These are phyloP conservation scores for Amblyjoppa fuscipennis DNA, from an alignment of 2,888 invertebrate species.

Conservation along the genomic window DNA sequence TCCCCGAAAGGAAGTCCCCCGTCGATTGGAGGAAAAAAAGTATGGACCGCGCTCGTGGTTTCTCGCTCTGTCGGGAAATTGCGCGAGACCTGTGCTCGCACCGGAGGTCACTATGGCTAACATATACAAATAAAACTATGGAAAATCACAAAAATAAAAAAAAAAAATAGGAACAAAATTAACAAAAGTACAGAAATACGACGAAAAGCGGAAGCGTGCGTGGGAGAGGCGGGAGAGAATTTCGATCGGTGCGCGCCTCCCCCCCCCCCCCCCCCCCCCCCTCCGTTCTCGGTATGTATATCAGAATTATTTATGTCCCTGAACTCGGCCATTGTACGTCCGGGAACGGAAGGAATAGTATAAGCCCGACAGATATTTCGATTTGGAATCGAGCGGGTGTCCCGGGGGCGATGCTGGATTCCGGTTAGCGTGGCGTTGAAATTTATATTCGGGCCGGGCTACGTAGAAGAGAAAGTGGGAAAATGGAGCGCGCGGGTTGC, in stretches of 20 bases:
- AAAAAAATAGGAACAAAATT: slow-evolving; percentile 12
- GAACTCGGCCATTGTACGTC: slow-evolving; percentile 55
- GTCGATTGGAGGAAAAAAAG: slow-evolving; percentile 29
- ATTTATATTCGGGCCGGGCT: slow-evolving; percentile 63
- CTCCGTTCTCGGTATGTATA: slow-evolving; percentile 1
- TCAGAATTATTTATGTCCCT: slow-evolving; percentile 70
- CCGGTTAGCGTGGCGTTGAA: slow-evolving; percentile 62
- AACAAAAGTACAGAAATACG: slow-evolving; percentile 1
- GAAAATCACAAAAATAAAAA: neutral
- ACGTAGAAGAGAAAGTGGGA: slow-evolving; percentile 48
- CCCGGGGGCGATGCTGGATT: slow-evolving; percentile 54
- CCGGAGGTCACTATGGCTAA: neutral
- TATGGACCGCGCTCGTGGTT: slow-evolving; percentile 14
- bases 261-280: slow-evolving; percentile 29
- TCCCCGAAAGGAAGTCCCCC: slow-evolving; percentile 46
- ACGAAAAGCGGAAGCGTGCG: slow-evolving; percentile 30
- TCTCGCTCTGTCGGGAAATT: slow-evolving; percentile 43
- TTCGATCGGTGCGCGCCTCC: slow-evolving; percentile 47
- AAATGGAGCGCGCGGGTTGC: slow-evolving; percentile 42
- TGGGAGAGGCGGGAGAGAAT: slow-evolving; percentile 30
- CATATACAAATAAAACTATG: neutral
- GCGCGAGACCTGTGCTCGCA: slow-evolving; percentile 28
- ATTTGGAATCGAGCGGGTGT: slow-evolving; percentile 68
- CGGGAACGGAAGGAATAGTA: slow-evolving; percentile 66
- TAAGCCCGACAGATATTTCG: slow-evolving; percentile 70